Conservation (phyloP, 1,140 invertebrate species). For the Papilio machaon region DNA sequence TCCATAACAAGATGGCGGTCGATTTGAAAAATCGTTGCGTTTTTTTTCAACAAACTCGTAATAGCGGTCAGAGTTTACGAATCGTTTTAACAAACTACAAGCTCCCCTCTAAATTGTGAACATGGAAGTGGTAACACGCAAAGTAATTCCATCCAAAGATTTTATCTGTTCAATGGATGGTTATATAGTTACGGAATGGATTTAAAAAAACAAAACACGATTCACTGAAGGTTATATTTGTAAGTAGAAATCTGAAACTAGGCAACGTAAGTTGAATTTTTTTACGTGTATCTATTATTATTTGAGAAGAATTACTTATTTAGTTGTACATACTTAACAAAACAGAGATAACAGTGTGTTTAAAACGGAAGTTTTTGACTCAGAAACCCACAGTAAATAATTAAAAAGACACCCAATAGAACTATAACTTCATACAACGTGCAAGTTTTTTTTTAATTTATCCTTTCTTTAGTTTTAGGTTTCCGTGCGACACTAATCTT, state of each 20-base stretch:
- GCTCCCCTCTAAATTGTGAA: conserved; percentile 60
- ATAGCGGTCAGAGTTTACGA: conserved; percentile 42
- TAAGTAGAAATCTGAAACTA: conserved; percentile 2
- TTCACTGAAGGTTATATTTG: conserved; percentile 56
- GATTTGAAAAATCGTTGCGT: conserved; percentile 46
- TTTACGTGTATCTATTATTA: neutral
- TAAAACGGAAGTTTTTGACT: too few species aligned
- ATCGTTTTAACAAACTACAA: conserved; percentile 53
- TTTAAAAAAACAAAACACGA: conserved; percentile 61
- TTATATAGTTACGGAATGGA: conserved; percentile 71
- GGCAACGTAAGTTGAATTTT: neutral
- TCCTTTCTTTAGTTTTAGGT: neutral
- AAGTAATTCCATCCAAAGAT: conserved; percentile 69
- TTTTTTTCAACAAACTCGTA: conserved; percentile 41
- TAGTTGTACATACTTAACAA: too few species aligned
- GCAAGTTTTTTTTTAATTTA: neutral
- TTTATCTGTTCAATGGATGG: conserved; percentile 76
- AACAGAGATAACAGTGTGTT: too few species aligned
- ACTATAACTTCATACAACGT: neutral
- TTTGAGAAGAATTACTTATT: neutral
- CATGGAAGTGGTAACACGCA: conserved; percentile 67
- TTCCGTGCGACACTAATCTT: neutral
- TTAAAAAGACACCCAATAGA: too few species aligned
- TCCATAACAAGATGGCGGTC: conserved; percentile 25
- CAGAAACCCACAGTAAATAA: too few species aligned